phyloP scores from a whole-genome alignment of 2,113 vertebrate genomes.

The Forbesichthys papilliferus region DNA sequence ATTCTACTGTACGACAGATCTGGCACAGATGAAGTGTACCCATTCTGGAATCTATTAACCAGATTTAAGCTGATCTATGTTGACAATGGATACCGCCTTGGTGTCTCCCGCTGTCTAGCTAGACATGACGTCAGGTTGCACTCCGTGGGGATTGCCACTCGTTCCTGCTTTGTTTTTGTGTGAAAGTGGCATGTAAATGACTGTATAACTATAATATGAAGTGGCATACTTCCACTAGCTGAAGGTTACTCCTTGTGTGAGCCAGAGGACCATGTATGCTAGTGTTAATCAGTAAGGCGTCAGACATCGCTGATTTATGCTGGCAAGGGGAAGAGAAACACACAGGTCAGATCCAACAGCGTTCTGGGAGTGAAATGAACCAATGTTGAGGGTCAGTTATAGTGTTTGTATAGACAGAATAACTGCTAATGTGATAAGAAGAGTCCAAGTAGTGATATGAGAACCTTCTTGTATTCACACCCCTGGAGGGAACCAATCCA shows the following conservation, averaged over 20 bases:
- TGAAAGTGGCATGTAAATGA: conserved; percentile 19
- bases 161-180: background rate
- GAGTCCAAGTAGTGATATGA: conserved; percentile 25
- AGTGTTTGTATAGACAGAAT: conserved; percentile 20
- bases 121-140: conserved; percentile 23
- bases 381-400: conserved; percentile 13
- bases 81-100: conserved; percentile 14
- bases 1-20: conserved; percentile 5
- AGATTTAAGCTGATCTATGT: background rate
- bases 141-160: background rate
- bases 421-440: conserved; percentile 46
- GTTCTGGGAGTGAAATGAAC: conserved; percentile 10
- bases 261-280: conserved; percentile 33
- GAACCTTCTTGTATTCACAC: conserved; percentile 1
- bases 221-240: conserved; percentile 47
- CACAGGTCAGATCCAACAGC: conserved; percentile 30
- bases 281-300: conserved; percentile 41
- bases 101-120: conserved; percentile 24
- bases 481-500: background rate
- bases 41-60: conserved; percentile 4
- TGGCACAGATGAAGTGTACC: conserved; percentile 27
- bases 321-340: conserved; percentile 4
- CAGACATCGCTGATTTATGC: conserved; percentile 46
- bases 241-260: conserved; percentile 31
- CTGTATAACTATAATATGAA: background rate